Conservation (phyloP, 2,888 invertebrate species). For the Agriopis marginaria region DNA sequence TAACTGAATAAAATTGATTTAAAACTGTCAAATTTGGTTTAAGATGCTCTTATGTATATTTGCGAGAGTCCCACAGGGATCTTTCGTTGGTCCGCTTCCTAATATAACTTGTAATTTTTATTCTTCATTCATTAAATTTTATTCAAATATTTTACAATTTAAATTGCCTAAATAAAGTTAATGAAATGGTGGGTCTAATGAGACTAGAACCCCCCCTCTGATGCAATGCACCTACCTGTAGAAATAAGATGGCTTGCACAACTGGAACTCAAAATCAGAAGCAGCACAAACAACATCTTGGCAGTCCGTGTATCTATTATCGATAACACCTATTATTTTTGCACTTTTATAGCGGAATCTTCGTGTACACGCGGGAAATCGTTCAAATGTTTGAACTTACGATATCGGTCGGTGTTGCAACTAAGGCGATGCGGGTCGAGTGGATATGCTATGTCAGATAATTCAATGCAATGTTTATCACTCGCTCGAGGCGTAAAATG, state of each 20-base stretch:
- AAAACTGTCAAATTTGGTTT: too few species aligned
- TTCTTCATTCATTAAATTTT: not conserved
- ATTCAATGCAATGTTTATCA: slow-evolving; percentile 37
- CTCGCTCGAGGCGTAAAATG: slow-evolving; percentile 2
- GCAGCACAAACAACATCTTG: slow-evolving; percentile 65
- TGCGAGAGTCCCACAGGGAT: too few species aligned
- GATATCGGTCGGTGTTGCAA: slow-evolving; percentile 43
- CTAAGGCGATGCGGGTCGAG: slow-evolving; percentile 49
- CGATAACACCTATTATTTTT: slow-evolving; percentile 45
- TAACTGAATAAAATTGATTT: too few species aligned
- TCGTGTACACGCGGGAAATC: slow-evolving; percentile 40
- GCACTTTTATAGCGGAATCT: slow-evolving; percentile 56
- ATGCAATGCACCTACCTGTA: slow-evolving; percentile 58
- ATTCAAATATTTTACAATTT: not conserved
- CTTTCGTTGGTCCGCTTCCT: too few species aligned
- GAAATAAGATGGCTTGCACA: slow-evolving; percentile 61
- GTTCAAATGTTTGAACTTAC: slow-evolving; percentile 50
- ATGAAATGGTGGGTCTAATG: too few species aligned
- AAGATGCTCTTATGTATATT: too few species aligned
- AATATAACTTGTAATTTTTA: not conserved
- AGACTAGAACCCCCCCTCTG: too few species aligned
- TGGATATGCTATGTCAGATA: slow-evolving; percentile 34
- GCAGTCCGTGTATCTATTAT: slow-evolving; percentile 45
- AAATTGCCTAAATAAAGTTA: too few species aligned
- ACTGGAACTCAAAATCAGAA: slow-evolving; percentile 57